phyloP scores from a whole-genome alignment of 2,797 vertebrate genomes.

The Oreonectes daqikongensis region DNA sequence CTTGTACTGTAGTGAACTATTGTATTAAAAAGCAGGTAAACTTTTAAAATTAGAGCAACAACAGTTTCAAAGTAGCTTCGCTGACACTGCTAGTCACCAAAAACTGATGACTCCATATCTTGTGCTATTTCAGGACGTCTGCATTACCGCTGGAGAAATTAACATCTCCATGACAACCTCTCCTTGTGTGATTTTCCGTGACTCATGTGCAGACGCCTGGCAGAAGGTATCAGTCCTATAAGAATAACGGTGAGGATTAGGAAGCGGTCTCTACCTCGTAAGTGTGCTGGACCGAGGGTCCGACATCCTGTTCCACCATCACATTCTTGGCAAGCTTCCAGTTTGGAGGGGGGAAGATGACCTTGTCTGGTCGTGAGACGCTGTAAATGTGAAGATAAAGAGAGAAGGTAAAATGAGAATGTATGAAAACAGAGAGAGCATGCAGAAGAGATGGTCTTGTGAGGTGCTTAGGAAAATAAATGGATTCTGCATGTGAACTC shows the following conservation, averaged over 20 bases:
- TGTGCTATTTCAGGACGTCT: conserved; percentile 27
- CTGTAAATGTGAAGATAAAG: conserved; percentile 64
- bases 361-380: conserved; percentile 88
- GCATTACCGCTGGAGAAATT: neutral
- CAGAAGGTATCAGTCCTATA: conserved; percentile 39
- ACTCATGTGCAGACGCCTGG: conserved; percentile 44
- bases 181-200: conserved; percentile 36
- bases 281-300: conserved; percentile 86
- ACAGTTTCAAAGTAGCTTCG: neutral
- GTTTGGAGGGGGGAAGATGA: conserved; percentile 81
- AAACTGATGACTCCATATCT: conserved; percentile 9
- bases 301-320: conserved; percentile 79
- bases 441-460: conserved; percentile 53
- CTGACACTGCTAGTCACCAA: neutral
- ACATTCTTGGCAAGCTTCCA: conserved; percentile 79
- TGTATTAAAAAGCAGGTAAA: neutral
- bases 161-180: conserved; percentile 26
- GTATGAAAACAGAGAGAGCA: conserved; percentile 49
- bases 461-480: conserved; percentile 45
- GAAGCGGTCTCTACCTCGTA: conserved; percentile 82
- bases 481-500: conserved; percentile 63
- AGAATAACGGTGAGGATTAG: conserved; percentile 21
- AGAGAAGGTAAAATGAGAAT: neutral
- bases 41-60: neutral
- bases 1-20: neutral